Evolutionary conservation across 2,888 invertebrate genomes (phyloP).

Genomic region (Lasioglossum villosulum): DNA sequence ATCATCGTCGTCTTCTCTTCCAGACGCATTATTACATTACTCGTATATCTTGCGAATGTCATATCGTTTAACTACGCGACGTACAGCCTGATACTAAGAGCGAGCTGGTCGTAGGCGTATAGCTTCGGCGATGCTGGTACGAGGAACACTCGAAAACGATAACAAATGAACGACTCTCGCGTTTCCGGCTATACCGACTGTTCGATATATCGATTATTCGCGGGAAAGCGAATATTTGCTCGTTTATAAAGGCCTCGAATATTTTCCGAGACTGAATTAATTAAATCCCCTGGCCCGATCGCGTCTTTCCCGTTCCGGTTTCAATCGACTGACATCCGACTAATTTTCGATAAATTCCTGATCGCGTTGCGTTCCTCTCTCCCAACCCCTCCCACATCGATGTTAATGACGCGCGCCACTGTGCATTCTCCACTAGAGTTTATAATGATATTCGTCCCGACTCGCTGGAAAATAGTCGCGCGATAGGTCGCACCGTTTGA

Average conservation of each 20-base stretch:
- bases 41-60: conserved; percentile 41
- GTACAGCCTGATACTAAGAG: not conserved
- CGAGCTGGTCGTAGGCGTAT: not conserved
- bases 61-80: not conserved
- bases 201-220: conserved; percentile 6
- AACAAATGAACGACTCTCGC: not conserved
- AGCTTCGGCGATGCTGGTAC: too few species aligned
- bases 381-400: not conserved
- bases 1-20: conserved; percentile 5
- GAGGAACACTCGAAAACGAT: not conserved
- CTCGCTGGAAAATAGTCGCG: not conserved
- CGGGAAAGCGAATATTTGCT: not conserved
- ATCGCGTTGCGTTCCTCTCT: conserved; percentile 7
- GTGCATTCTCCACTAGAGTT: conserved; percentile 16
- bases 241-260: not conserved
- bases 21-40: conserved; percentile 47
- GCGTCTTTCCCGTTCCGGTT: not conserved
- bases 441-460: conserved; percentile 34
- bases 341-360: conserved; percentile 50
- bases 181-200: not conserved
- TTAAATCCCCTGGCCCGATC: conserved; percentile 16
- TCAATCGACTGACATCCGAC: conserved; percentile 38
- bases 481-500: conserved; percentile 7
- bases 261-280: conserved; percentile 21
- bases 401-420: conserved; percentile 35